Percentiles rank a stretch among this genome's conserved stretches.
These are phyloP conservation scores for Meloidogyne exigua DNA, from an alignment of 1,140 invertebrate genomes.

Conservation along the genomic window DNA sequence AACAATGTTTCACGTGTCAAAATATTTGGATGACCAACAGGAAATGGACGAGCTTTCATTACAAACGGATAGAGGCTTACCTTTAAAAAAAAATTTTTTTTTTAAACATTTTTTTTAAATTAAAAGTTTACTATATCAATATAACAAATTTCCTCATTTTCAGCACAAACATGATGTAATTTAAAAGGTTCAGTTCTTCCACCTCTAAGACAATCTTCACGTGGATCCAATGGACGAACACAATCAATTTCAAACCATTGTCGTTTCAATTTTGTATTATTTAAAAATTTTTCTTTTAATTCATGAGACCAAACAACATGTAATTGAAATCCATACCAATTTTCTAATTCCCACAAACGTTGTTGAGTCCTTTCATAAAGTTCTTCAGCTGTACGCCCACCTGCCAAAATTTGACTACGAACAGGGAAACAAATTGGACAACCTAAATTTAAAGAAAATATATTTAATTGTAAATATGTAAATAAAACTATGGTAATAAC, in stretches of 20 bases:
- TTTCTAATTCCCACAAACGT: slow-evolving; percentile 14
- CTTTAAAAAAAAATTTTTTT: background rate
- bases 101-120: background rate
- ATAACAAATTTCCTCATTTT: slow-evolving; percentile 9
- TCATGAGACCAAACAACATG: slow-evolving; percentile 19
- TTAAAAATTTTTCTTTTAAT: background rate
- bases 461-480: background rate
- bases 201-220: slow-evolving; percentile 11
- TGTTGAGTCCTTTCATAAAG: slow-evolving; percentile 14
- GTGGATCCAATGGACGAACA: slow-evolving; percentile 6
- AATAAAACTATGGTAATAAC: slow-evolving; percentile 13
- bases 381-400: slow-evolving; percentile 10
- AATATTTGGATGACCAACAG: background rate
- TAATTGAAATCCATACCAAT: background rate
- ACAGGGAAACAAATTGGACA: slow-evolving; percentile 17
- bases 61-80: slow-evolving; percentile 17
- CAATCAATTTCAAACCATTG: background rate
- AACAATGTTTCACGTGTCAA: background rate
- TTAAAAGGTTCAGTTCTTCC: slow-evolving; percentile 28
- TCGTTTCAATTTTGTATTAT: background rate
- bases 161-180: slow-evolving; percentile 10
- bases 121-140: slow-evolving; percentile 24
- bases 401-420: background rate
- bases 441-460: background rate
- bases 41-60: slow-evolving; percentile 8